These are phyloP conservation scores for Frankliniella intonsa DNA, from an alignment of 2,888 invertebrate species.

Conservation along the genomic window DNA sequence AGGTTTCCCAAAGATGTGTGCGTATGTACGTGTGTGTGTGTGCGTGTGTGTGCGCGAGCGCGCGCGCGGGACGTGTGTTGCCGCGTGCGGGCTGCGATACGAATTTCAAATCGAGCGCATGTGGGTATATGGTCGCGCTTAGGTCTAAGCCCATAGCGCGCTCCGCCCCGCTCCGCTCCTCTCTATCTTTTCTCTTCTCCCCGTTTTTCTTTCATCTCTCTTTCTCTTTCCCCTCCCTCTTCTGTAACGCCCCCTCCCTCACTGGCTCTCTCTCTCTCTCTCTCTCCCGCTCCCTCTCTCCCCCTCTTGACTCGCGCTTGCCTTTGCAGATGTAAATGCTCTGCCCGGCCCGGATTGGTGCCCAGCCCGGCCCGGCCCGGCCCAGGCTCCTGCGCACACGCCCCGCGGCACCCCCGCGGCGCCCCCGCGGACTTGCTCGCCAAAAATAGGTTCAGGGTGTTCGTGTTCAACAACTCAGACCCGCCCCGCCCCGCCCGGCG, in stretches of 20 bases:
- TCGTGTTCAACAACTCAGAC: not conserved
- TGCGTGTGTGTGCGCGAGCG: not conserved
- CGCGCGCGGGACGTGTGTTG: not conserved
- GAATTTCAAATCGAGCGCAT: conserved; percentile 25
- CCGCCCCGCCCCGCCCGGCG: not conserved
- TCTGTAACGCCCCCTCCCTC: not conserved
- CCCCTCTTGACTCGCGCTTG: not conserved
- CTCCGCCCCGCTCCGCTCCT: not conserved
- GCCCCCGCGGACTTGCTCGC: not conserved
- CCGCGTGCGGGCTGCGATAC: conserved; percentile 7
- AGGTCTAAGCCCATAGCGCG: conserved; percentile 15
- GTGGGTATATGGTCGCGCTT: conserved; percentile 26
- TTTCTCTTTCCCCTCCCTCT: not conserved
- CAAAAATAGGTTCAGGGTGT: not conserved
- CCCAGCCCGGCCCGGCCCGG: no score
- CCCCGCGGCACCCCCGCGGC: no score
- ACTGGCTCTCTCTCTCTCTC: not conserved
- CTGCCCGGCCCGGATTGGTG: not conserved
- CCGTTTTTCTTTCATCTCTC: not conserved
- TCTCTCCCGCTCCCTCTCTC: not conserved
- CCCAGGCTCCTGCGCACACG: no score
- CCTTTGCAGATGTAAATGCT: conserved; percentile 25
- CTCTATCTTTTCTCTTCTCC: not conserved
- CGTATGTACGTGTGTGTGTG: not conserved
- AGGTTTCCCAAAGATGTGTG: not conserved